Conservation (phyloP, 92 coral and sea anemone genomes). For the Siderastrea radians region DNA sequence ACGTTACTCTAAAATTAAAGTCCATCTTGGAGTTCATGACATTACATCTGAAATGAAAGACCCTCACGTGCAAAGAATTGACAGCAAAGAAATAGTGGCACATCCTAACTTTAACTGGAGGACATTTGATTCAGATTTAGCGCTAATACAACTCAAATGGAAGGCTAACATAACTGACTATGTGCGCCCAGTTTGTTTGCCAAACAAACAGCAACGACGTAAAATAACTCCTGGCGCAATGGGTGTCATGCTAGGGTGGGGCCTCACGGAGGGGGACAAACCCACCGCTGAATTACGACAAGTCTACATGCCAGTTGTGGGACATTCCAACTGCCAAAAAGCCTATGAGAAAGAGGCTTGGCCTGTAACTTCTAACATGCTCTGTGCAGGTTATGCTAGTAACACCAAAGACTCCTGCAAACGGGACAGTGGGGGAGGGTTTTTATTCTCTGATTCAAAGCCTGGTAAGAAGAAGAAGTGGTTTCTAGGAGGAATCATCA, state of each 20-base stretch:
- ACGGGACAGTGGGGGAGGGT: constrained; percentile 98
- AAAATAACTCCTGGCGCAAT: constrained; percentile 70
- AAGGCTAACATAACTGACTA: constrained; percentile 86
- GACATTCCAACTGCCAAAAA: constrained; percentile 68
- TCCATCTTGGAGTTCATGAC: constrained; percentile 87
- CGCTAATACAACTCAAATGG: constrained; percentile 81
- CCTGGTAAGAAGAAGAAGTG: constrained; percentile 73
- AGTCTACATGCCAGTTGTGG: constrained; percentile 85
- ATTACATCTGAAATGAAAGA: constrained; percentile 65
- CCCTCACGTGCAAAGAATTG: constrained; percentile 81
- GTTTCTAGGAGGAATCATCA: constrained; percentile 95
- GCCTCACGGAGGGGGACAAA: constrained; percentile 67
- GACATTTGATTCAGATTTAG: constrained; percentile 90
- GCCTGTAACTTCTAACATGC: constrained; percentile 95
- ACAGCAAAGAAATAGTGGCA: constrained; percentile 67
- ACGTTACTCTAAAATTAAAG: constrained; percentile 64
- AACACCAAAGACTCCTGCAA: constrained; percentile 79
- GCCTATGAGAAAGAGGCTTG: constrained; percentile 78
- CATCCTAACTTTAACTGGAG: constrained; percentile 88
- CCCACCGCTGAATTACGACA: constrained; percentile 71
- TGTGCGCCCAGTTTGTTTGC: constrained; percentile 95
- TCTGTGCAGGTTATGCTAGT: constrained; percentile 88
- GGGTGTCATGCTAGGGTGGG: constrained; percentile 97
- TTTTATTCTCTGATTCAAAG: constrained; percentile 76
- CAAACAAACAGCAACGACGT: constrained; percentile 83